These are phyloP conservation scores for Dasyurus viverrinus DNA, from an alignment of 2,113 vertebrate genomes.

Conservation along the genomic window DNA sequence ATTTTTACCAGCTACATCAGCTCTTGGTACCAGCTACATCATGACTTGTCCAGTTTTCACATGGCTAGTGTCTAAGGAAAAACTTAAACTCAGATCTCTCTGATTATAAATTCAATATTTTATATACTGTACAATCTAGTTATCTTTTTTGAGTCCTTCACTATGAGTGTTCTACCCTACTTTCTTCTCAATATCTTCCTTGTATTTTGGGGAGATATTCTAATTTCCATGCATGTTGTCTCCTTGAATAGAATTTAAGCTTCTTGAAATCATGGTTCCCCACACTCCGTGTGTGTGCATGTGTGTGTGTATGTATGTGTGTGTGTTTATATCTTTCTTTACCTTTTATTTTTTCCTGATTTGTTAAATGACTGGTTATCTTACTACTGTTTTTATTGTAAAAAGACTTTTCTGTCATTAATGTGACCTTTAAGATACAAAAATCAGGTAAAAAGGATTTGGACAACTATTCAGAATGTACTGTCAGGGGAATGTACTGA, in stretches of 20 bases:
- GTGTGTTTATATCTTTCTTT: too few species aligned
- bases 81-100: background rate
- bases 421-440: background rate
- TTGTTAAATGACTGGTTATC: background rate
- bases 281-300: too few species aligned
- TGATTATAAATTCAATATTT: background rate
- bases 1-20: background rate
- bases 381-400: background rate
- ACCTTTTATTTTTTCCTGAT: background rate
- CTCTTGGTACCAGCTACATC: background rate
- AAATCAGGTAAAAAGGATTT: background rate
- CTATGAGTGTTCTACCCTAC: background rate
- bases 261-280: background rate
- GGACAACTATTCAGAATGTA: conserved; percentile 25
- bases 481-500: background rate
- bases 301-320: too few species aligned
- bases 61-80: background rate
- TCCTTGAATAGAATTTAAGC: background rate
- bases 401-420: background rate
- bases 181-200: background rate
- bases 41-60: background rate
- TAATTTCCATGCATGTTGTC: background rate
- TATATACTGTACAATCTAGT: background rate
- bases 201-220: background rate
- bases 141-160: background rate